Base-by-base conservation (phyloP, 1,140 invertebrate genomes). In the Lamellibrachia luymesi region DNA sequence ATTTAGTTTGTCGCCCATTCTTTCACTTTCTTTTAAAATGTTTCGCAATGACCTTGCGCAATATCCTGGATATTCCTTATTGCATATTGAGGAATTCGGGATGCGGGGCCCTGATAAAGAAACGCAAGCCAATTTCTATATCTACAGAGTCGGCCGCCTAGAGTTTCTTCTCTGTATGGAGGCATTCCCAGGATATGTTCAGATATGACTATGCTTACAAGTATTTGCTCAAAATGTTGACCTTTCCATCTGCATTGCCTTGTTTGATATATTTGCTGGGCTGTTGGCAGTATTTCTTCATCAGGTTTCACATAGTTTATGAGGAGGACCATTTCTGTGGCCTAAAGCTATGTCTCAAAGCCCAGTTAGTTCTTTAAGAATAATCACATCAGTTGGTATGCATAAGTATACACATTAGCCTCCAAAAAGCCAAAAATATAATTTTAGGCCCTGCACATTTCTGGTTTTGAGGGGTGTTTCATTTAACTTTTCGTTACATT, bases 211-310 rank as follows among this genome's bases (percentile, higher is more conserved):
- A 80, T 80, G 64, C 64, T 80, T 17, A 22, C 64, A 80, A 0
- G 64, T 80, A 80, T 80, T 80, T 80, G 64, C 64, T 80, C 64
- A 80, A 80, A 80, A 80, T 80, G 64, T 80, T 80, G 64, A 80
- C 64, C 64, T 80, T 80, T 80, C 64, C 64, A 80, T 80, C 64
- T 0, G 64, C 64, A 80, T 80, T 80, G 64, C 64, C 64, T 4
- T 80, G 64, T 8, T 80, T 80, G 64, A 80, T 80, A 80, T 80
- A 80, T 80, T 80, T 80, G 13, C 64, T 80, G 64, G 64, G 64
- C 64, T 80, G 64, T 80, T 17, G 64, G 64, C 64, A 80, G 64
- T 80, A 80, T 80, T 80, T 80, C 64, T 80, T 22, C 25, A 80
- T 80, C 64, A 80, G 64, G 7, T 22, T 80, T 4, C 64, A 80